A percentile compares a stretch with the other conserved stretches of the same genome.
phyloP scores from a whole-genome alignment of 2,888 invertebrate genomes.

The Pyrgus malvae region DNA sequence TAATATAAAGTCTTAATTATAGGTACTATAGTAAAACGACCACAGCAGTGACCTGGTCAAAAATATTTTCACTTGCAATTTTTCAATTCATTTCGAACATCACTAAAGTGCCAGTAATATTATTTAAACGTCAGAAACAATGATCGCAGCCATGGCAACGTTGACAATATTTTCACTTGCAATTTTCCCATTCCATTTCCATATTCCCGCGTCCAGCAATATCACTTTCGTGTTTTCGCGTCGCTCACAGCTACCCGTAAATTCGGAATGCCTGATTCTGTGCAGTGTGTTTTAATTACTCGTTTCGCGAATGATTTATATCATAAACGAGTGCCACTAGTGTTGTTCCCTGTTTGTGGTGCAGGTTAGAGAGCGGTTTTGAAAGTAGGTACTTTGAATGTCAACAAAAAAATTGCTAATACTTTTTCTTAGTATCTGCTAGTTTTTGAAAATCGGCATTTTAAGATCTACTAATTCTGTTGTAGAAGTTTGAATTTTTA shows the following conservation, averaged over 20 bases:
- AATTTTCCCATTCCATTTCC: constrained; percentile 40
- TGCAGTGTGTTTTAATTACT: constrained; percentile 80
- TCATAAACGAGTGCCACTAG: constrained; percentile 56
- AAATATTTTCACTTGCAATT: too few species aligned
- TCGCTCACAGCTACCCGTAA: constrained; percentile 52
- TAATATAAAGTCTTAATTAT: too few species aligned
- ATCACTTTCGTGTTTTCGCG: constrained; percentile 53
- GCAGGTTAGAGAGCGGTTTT: constrained; percentile 10
- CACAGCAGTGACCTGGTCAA: too few species aligned
- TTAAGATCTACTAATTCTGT: too few species aligned
- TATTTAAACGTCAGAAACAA: constrained; percentile 25
- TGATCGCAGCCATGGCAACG: constrained; percentile 20
- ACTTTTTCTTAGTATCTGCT: too few species aligned
- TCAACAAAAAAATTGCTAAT: not conserved
- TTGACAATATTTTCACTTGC: constrained; percentile 35
- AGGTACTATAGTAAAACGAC: too few species aligned
- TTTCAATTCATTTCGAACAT: too few species aligned
- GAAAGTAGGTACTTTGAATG: not conserved
- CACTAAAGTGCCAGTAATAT: constrained; percentile 10
- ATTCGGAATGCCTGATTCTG: constrained; percentile 73
- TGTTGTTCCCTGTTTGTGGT: constrained; percentile 41
- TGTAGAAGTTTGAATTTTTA: too few species aligned
- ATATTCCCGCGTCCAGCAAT: constrained; percentile 48
- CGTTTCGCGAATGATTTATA: constrained; percentile 78
- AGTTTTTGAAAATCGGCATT: too few species aligned